Conservation (phyloP, 2,797 vertebrate species). For the Botia almorhae region DNA sequence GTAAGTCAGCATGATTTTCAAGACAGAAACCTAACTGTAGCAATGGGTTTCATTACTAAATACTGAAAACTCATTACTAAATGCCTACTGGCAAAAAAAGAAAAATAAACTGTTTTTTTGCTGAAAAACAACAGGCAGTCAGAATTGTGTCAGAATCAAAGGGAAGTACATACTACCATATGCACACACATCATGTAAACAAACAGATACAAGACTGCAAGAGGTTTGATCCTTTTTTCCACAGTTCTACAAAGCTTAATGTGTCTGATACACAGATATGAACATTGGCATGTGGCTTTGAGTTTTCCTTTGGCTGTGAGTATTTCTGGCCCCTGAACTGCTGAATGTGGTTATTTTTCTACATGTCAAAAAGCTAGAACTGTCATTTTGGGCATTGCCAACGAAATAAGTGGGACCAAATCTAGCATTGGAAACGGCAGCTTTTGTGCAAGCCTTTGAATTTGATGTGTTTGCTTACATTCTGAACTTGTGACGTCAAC, state of each 20-base stretch:
- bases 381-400: slow-evolving; percentile 17
- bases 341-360: slow-evolving; percentile 22
- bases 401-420: slow-evolving; percentile 6
- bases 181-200: not conserved
- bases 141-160: too few relatives aligned
- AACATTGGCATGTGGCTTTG: not conserved
- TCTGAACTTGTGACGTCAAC: slow-evolving; percentile 20
- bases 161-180: not conserved
- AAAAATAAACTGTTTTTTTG: too few relatives aligned
- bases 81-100: too few relatives aligned
- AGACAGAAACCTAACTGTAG: too few relatives aligned
- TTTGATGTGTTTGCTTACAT: slow-evolving; percentile 43
- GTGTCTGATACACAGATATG: not conserved
- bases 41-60: too few relatives aligned
- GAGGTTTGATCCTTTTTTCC: not conserved
- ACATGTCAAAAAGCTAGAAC: slow-evolving; percentile 8
- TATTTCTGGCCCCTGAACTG: not conserved
- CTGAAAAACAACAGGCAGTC: too few relatives aligned
- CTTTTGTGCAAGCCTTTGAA: slow-evolving; percentile 5
- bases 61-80: too few relatives aligned
- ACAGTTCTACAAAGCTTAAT: not conserved
- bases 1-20: too few relatives aligned
- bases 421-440: slow-evolving; percentile 11
- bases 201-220: not conserved
- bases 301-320: not conserved